A percentile compares a stretch with the other conserved stretches of the same genome.
These are phyloP conservation scores for Diceros bicornis DNA, from an alignment of 2,797 vertebrate species.

Conservation along the genomic window DNA sequence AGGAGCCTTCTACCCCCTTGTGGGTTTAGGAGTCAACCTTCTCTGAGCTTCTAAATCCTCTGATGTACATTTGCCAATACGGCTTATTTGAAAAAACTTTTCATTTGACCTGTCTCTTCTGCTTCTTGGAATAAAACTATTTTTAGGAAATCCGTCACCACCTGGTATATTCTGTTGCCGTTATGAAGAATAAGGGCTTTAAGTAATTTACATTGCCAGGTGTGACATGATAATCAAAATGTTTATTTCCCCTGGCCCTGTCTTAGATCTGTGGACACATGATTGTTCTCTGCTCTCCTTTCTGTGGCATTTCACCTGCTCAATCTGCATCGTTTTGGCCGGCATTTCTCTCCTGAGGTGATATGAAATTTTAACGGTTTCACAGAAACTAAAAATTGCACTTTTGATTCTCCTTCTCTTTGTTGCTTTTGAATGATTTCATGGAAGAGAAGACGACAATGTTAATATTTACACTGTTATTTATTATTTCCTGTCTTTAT, in stretches of 20 bases:
- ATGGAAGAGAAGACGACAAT: neutral
- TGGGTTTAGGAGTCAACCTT: fast-evolving
- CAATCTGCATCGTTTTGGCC: neutral
- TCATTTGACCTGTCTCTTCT: neutral
- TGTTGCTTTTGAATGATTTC: neutral
- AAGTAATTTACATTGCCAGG: neutral
- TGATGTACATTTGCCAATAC: fast-evolving
- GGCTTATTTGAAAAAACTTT: too few species aligned
- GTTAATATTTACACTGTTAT: neutral
- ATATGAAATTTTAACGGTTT: neutral
- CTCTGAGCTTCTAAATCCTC: neutral
- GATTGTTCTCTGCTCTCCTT: neutral
- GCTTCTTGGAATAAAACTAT: too few species aligned
- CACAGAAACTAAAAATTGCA: neutral
- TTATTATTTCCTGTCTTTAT: neutral
- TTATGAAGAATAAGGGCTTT: neutral
- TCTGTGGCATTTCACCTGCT: too few species aligned
- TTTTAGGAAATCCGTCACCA: neutral
- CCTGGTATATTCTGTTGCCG: fast-evolving
- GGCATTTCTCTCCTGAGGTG: neutral
- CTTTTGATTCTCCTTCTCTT: neutral
- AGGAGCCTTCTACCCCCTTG: fast-evolving
- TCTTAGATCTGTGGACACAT: too few species aligned
- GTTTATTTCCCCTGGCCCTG: neutral
- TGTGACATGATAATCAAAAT: too few species aligned